Base-by-base conservation (phyloP, 2,797 vertebrate genomes). In the Botia almorhae region DNA sequence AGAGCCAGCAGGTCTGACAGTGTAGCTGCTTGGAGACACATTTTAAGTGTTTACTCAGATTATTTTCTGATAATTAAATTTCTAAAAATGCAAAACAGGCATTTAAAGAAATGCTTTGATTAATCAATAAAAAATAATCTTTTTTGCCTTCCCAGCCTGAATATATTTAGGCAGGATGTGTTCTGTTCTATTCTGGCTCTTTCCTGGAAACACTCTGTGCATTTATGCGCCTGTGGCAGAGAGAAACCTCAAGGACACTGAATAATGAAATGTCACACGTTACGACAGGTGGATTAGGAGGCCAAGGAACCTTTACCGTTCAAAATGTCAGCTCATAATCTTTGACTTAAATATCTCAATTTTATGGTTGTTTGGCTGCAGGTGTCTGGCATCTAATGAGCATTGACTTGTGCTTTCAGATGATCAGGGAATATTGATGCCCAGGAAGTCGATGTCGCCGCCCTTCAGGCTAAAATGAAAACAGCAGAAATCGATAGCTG, bases 291-390 rank as follows among this genome's bases (percentile, higher is more conserved):
- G 85, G 85, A 84, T 86, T 86, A 82, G 77, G 53, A 81, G 80
- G 80, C 74, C 77, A 64, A 73, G 69, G 56, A 82, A 78, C 81
- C 85, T 83, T 61, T 82, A 78, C 75, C 71, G 78, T 82, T 82
- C 74, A 76, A 87, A 87, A 87, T 85, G 86, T 87, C 84, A 85
- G 46, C 67, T 76, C 78, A 46, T 87, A 87, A 87, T 84, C 84
- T 87, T 69, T 78, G 51, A 69, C 68, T 69, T 81, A 84, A 85
- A 87, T 85, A 82, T 76, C 61, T 80, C 82, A 84, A 84, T 85
- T 87, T 85, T 76, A 85, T 81, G 85, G 64, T 39, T 76, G 53
- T 82, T 80, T 81, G 77, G 16, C 70, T 69, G 83, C 80, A 84
- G 74, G 82, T 84, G 82, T 43, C 61, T 76, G 21, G 83, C 84